A percentile compares a stretch with the other conserved stretches of the same genome.
Conservation (phyloP, 2,888 invertebrate genomes). For the Ganaspis brasiliensis region DNA sequence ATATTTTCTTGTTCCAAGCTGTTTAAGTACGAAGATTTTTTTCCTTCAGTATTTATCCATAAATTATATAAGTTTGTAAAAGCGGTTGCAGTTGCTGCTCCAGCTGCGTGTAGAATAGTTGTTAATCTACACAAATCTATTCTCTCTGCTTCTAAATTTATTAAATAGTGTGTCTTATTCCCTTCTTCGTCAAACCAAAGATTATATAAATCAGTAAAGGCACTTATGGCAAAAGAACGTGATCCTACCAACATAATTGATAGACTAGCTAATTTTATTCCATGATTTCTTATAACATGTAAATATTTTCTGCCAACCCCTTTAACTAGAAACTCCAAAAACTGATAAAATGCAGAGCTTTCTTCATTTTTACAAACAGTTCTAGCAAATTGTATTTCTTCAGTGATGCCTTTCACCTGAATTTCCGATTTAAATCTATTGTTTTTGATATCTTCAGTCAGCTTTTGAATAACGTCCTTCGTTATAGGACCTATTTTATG, state of each 20-base stretch:
- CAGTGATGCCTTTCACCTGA: background rate
- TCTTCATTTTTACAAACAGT: background rate
- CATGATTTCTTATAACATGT: background rate
- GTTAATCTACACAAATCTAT: slow-evolving; percentile 1
- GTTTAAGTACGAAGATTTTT: background rate
- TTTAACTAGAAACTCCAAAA: background rate
- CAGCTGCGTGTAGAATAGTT: background rate
- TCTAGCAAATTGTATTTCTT: background rate
- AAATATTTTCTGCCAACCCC: background rate
- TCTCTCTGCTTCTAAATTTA: background rate
- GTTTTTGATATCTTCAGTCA: background rate
- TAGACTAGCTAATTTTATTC: background rate
- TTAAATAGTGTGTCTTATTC: background rate
- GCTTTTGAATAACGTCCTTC: background rate
- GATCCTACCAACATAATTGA: background rate
- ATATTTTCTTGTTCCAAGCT: background rate
- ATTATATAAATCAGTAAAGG: background rate
- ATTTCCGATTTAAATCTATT: background rate
- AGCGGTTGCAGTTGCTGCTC: background rate
- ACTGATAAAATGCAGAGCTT: background rate
- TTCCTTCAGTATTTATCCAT: background rate
- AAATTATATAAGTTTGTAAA: background rate
- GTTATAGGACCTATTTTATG: background rate
- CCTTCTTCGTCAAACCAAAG: background rate
- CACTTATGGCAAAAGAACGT: background rate